A percentile compares a stretch with the other conserved stretches of the same genome.
Conservation (phyloP, 1,140 invertebrate genomes). For the Eufriesea mexicana region DNA sequence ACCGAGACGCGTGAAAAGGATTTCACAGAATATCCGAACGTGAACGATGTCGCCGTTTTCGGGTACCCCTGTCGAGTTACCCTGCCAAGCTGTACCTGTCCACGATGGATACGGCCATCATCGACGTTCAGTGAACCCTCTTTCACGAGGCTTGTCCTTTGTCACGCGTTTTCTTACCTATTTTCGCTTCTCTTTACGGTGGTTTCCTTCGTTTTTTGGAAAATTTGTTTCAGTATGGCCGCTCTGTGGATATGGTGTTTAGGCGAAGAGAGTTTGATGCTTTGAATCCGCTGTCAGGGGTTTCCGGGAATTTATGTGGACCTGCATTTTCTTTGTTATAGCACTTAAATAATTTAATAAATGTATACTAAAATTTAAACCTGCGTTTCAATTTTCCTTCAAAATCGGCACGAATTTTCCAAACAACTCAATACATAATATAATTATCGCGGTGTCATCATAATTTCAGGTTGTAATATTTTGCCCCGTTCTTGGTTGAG, state of each 20-base stretch:
- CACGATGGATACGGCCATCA: not conserved
- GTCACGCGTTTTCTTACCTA: not conserved
- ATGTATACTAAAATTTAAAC: too few species aligned
- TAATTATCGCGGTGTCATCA: too few species aligned
- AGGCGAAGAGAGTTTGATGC: too few species aligned
- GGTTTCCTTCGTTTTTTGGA: not conserved
- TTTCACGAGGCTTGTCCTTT: not conserved
- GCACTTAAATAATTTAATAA: too few species aligned
- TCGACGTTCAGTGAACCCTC: not conserved
- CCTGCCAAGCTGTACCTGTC: not conserved
- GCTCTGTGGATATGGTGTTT: not conserved
- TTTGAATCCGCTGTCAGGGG: too few species aligned
- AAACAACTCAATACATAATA: too few species aligned
- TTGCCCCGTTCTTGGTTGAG: too few species aligned
- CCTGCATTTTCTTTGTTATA: too few species aligned
- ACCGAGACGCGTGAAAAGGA: conserved; percentile 77
- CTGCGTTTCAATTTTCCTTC: too few species aligned
- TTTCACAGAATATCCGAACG: conserved; percentile 77
- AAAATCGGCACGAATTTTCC: too few species aligned
- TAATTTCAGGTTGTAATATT: too few species aligned
- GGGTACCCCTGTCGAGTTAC: not conserved
- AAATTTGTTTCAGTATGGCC: not conserved
- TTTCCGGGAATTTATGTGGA: too few species aligned
- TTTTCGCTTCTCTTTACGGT: not conserved
- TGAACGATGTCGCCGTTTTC: conserved; percentile 69